Percentiles rank a stretch among this genome's conserved stretches.
Evolutionary conservation across 1,140 invertebrate species (phyloP).

Genomic region (Venturia canescens): DNA sequence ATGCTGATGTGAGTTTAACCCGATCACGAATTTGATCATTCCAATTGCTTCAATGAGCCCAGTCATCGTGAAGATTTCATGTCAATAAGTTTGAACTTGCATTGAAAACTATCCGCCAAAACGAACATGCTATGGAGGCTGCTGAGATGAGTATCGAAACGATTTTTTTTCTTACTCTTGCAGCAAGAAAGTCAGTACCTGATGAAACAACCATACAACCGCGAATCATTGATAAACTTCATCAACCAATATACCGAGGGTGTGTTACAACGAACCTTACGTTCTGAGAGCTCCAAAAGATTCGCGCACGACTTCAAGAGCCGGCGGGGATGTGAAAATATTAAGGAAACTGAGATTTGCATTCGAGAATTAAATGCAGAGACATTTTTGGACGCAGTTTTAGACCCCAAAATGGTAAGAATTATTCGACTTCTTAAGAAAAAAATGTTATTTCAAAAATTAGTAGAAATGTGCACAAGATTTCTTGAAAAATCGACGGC

Average conservation of each 20-base stretch:
- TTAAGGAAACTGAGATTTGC: conserved; percentile 68
- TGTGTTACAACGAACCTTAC: conserved; percentile 77
- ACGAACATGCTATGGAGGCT: background rate
- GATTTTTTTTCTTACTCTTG: conserved; percentile 64
- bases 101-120: conserved; percentile 35
- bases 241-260: conserved; percentile 82
- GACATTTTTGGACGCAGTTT: conserved; percentile 75
- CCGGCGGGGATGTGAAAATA: conserved; percentile 57
- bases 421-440: conserved; percentile 43
- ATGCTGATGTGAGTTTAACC: conserved; percentile 80
- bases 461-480: conserved; percentile 17
- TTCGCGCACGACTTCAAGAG: conserved; percentile 60
- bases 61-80: too few species aligned
- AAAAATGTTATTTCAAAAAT: too few species aligned
- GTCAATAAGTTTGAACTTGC: conserved; percentile 41
- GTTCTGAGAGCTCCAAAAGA: conserved; percentile 66
- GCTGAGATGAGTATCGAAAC: background rate
- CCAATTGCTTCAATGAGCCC: too few species aligned
- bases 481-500: too few species aligned
- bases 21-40: too few species aligned
- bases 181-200: conserved; percentile 84
- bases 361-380: conserved; percentile 79
- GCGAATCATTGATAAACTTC: conserved; percentile 79
- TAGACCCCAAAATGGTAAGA: conserved; percentile 69
- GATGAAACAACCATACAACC: conserved; percentile 79